Percentiles rank a stretch among this genome's conserved stretches.
Evolutionary conservation across 2,113 vertebrate genomes (phyloP).

Genomic region (Hassar affinis): DNA sequence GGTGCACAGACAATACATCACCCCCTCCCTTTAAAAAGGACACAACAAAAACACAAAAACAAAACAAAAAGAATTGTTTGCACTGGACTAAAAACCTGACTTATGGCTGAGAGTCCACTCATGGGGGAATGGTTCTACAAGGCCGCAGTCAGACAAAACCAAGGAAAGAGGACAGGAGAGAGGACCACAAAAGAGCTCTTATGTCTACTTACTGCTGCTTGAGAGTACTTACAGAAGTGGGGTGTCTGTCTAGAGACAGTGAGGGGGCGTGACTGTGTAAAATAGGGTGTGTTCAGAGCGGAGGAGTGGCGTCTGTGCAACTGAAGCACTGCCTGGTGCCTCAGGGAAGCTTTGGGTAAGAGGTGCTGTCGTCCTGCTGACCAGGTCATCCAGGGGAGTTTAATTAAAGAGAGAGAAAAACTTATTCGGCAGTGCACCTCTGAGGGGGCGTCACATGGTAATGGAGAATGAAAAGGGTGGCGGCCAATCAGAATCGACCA

Average conservation of each 20-base stretch:
- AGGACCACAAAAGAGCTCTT: constrained; percentile 39
- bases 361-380: constrained; percentile 66
- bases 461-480: constrained; percentile 57
- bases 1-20: not conserved
- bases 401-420: constrained; percentile 65
- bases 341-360: constrained; percentile 76
- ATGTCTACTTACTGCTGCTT: constrained; percentile 69
- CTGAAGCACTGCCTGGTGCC: constrained; percentile 79
- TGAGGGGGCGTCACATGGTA: constrained; percentile 50
- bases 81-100: constrained; percentile 24
- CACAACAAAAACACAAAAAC: not conserved
- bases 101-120: constrained; percentile 37
- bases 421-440: constrained; percentile 56
- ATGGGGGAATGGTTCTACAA: constrained; percentile 28
- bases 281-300: constrained; percentile 69
- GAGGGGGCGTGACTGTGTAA: constrained; percentile 70
- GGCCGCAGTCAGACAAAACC: constrained; percentile 36
- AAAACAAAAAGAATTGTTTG: not conserved
- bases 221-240: constrained; percentile 75
- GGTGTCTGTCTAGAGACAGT: constrained; percentile 68
- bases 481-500: constrained; percentile 67
- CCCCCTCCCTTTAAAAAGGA: constrained; percentile 9
- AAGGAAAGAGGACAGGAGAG: constrained; percentile 45
- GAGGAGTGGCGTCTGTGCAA: constrained; percentile 74
- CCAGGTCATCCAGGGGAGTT: constrained; percentile 69